phyloP scores from a whole-genome alignment of 2,888 invertebrate species.

The Eudasyphora cyanicolor region DNA sequence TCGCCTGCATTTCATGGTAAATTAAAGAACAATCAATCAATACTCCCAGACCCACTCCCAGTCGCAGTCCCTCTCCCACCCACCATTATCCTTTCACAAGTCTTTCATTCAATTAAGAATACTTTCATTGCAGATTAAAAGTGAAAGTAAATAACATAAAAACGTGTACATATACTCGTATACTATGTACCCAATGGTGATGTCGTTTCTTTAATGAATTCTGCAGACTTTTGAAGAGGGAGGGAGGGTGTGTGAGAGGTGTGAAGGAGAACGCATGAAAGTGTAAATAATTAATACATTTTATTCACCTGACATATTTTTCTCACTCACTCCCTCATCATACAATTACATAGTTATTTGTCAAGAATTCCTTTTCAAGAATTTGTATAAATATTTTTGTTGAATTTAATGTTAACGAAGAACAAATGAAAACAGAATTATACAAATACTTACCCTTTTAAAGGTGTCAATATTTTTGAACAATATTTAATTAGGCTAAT shows the following conservation, averaged over 20 bases:
- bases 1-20: neutral
- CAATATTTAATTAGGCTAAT: neutral
- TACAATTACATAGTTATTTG: neutral
- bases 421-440: neutral
- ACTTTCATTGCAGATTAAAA: neutral
- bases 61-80: neutral
- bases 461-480: neutral
- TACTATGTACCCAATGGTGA: too few species aligned
- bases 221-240: neutral
- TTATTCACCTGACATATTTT: conserved; percentile 1
- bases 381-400: too few species aligned
- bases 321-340: neutral
- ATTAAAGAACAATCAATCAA: neutral
- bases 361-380: too few species aligned
- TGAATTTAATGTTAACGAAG: too few species aligned
- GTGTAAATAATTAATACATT: neutral
- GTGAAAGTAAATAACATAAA: neutral
- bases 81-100: neutral
- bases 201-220: neutral
- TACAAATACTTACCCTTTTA: neutral
- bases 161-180: neutral
- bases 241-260: neutral
- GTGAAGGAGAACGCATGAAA: neutral
- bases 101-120: neutral
- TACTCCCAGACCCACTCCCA: too few species aligned